phyloP scores from a whole-genome alignment of 2,113 vertebrate species.

The Tachysurus vachellii region DNA sequence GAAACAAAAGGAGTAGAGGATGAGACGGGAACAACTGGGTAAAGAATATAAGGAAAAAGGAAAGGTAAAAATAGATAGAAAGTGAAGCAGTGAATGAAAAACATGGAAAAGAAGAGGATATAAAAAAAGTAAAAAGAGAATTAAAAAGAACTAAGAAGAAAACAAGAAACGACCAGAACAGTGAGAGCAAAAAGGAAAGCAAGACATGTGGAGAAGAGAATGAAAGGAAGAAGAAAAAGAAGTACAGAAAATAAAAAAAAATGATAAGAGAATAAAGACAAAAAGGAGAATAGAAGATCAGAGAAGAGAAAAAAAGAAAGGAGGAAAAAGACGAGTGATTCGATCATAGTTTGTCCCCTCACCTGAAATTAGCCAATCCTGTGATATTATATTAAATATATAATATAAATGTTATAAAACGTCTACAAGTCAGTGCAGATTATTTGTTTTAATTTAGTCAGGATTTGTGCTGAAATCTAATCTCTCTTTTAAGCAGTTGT shows the following conservation, averaged over 20 bases:
- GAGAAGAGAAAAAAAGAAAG: background rate
- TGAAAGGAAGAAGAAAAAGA: no score
- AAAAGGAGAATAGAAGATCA: no score
- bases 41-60: background rate
- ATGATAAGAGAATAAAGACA: no score
- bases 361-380: background rate
- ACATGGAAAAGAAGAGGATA: background rate
- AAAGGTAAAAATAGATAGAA: background rate
- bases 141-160: background rate
- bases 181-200: background rate
- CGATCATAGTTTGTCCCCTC: no score
- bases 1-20: background rate
- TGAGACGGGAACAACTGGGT: background rate
- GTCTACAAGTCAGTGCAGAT: background rate
- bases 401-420: background rate
- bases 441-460: background rate
- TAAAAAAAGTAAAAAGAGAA: background rate
- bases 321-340: no score
- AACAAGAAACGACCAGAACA: background rate
- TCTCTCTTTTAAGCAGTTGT: background rate
- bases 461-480: background rate
- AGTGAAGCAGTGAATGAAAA: background rate
- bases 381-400: background rate
- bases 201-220: no score
- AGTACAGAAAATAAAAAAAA: no score